phyloP scores from a whole-genome alignment of 2,888 invertebrate genomes.

The Dromius quadrimaculatus region DNA sequence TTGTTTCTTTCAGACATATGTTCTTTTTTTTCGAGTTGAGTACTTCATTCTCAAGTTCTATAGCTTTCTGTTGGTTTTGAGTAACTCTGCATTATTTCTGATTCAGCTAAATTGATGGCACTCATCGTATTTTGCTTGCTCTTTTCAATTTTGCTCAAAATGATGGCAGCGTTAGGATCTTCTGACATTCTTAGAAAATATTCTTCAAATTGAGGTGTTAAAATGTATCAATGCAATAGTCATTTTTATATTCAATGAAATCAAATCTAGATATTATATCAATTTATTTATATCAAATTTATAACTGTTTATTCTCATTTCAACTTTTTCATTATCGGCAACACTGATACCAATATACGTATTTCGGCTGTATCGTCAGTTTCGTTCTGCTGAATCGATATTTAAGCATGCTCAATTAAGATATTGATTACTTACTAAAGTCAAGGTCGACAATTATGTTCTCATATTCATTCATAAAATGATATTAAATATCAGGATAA shows the following conservation, averaged over 20 bases:
- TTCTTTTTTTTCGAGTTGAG: not conserved
- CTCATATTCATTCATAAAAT: too few relatives aligned
- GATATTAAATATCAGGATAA: not conserved
- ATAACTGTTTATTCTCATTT: not conserved
- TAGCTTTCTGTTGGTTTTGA: not conserved
- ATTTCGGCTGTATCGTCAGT: not conserved
- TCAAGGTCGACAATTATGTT: not conserved
- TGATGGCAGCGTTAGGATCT: not conserved
- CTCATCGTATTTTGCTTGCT: not conserved
- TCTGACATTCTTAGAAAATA: not conserved
- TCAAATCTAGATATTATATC: not conserved
- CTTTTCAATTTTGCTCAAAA: not conserved
- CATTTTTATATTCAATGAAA: not conserved
- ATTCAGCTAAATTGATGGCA: not conserved
- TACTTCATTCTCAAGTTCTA: not conserved
- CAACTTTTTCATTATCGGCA: not conserved
- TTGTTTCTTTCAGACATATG: not conserved
- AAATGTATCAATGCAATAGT: not conserved
- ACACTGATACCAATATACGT: not conserved
- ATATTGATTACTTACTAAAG: not conserved
- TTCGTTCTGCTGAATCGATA: not conserved
- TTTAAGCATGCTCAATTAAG: not conserved
- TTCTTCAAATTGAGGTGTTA: not conserved
- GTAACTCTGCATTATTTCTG: not conserved
- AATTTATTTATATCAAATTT: not conserved